Conservation (phyloP, 2,113 vertebrate species). For the Sterrhoptilus dennistouni region DNA sequence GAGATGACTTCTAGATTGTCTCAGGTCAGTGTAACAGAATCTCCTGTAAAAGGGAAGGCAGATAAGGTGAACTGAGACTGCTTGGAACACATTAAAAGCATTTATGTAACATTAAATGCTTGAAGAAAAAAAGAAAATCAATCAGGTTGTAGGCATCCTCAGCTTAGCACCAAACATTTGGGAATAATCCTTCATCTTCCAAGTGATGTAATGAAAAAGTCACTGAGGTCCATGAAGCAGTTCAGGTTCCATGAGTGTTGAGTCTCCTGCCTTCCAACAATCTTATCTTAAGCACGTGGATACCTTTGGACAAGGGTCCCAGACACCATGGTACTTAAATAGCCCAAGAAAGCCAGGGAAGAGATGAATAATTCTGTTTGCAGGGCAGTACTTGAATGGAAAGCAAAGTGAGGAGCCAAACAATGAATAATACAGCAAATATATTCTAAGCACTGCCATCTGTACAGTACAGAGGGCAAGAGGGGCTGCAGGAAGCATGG, state of each 20-base stretch:
- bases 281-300: neutral
- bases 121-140: neutral
- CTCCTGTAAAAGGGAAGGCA: neutral
- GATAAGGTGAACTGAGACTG: neutral
- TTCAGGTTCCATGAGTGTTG: neutral
- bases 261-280: neutral
- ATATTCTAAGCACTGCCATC: neutral
- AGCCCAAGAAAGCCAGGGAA: neutral
- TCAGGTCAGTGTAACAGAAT: neutral
- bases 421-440: neutral
- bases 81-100: neutral
- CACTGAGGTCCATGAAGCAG: neutral
- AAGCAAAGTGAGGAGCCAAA: neutral
- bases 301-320: neutral
- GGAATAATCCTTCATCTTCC: neutral
- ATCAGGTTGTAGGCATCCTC: neutral
- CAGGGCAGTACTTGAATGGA: neutral
- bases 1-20: neutral
- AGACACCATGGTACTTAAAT: neutral
- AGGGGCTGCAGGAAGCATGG: neutral
- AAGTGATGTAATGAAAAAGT: neutral
- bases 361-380: neutral
- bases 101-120: neutral
- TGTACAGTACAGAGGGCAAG: neutral
- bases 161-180: neutral